Conservation (phyloP, 2,888 invertebrate genomes). For the Leptinotarsa peninsularis region DNA sequence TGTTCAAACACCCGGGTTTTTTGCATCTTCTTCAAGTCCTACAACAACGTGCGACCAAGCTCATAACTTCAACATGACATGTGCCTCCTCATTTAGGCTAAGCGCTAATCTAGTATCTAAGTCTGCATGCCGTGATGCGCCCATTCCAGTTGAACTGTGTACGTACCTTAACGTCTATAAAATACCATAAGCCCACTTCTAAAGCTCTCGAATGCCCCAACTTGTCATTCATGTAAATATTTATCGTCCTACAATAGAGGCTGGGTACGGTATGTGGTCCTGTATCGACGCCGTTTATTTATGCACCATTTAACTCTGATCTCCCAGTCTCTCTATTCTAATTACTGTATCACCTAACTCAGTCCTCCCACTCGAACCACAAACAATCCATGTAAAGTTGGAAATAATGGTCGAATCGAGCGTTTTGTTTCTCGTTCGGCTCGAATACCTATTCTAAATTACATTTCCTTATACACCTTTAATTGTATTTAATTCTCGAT, state of each 20-base stretch:
- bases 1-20: no score
- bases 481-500: conserved; percentile 50
- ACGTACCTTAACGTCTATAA: background rate
- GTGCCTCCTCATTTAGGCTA: no score
- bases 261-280: conserved; percentile 14
- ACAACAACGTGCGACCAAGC: no score
- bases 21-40: no score
- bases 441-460: conserved; percentile 40
- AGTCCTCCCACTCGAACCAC: conserved; percentile 6
- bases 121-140: no score
- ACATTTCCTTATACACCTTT: conserved; percentile 50
- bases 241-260: background rate
- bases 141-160: no score
- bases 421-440: conserved; percentile 11
- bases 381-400: conserved; percentile 14
- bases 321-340: background rate
- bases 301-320: background rate
- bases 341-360: conserved; percentile 14
- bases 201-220: background rate
- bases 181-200: background rate
- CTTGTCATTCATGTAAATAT: background rate
- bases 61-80: no score
- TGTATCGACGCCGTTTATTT: conserved; percentile 1
- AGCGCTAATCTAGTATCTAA: no score
- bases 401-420: conserved; percentile 16